Evolutionary conservation across 2,888 invertebrate species (phyloP), one percentile per base, ranked within the genome.

Genomic region (Andrena flavipes): DNA sequence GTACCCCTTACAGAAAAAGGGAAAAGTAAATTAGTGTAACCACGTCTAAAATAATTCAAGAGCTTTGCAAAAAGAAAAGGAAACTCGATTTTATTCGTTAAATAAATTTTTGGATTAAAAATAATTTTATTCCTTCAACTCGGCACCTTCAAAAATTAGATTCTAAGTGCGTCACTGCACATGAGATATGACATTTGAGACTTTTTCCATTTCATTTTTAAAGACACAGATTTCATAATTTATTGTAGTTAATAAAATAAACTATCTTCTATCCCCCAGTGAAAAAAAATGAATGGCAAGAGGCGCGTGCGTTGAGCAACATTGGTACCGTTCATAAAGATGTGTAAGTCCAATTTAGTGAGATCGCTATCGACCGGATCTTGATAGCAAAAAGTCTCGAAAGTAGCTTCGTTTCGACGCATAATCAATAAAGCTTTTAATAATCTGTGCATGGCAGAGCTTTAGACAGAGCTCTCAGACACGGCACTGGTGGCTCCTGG

Each of bases 401-500:
- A 65, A 88, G 82, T 85, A 80, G 76, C 75, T 35, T 64, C 51
- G 26, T 49, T 59, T 76, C 56, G 56, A 73, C 64, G 72, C 67
- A 77, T 70, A 78, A 86, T 87, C 88, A 23, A 86, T 86, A 80
- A 62, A 75, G 51, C 26, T 77, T 78, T 83, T 85, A 89, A 89
- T 90, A 89, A 90, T 89, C 80, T 86, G 82, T 87, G 82, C 85
- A 82, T 85, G 86, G 80, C 72, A 80, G 86, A 86, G 84, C 78
- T 85, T 76, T 75, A 85, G 88, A 88, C 88, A 82, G 87, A 83
- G 70, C 68, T 73, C 63, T 84, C 62, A 80, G 74, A 64, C 91
- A 91, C 90, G 91, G 87, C 75, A 91, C 80, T 69, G 90, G 89
- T 81, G 77, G 90, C 77, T 90, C 91, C 91, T 91, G 91, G 91